Conservation (phyloP, 2,888 invertebrate genomes). For the Archips crataeganus region DNA sequence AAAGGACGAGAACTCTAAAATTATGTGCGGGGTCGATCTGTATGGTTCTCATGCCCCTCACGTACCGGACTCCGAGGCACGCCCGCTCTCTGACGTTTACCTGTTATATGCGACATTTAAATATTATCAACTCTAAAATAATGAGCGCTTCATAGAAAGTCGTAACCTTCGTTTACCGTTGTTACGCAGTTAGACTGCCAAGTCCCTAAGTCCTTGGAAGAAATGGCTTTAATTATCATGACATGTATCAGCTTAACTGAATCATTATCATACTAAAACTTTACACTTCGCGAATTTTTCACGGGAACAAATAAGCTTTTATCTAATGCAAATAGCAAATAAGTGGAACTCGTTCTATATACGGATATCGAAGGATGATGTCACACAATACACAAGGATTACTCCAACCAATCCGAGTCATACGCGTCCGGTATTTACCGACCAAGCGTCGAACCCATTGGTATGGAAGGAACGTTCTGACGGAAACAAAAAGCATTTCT, state of each 20-base stretch:
- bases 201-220: slow-evolving; percentile 7
- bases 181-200: slow-evolving; percentile 36
- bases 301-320: slow-evolving; percentile 36
- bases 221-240: slow-evolving; percentile 12
- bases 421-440: slow-evolving; percentile 64
- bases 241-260: slow-evolving; percentile 10
- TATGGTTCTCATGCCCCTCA: slow-evolving; percentile 80
- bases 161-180: slow-evolving; percentile 24
- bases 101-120: slow-evolving; percentile 73
- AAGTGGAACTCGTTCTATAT: slow-evolving; percentile 45
- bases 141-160: slow-evolving; percentile 74
- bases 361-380: slow-evolving; percentile 44
- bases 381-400: slow-evolving; percentile 39
- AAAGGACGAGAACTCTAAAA: slow-evolving; percentile 80
- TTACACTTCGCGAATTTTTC: slow-evolving; percentile 23
- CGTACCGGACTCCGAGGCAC: slow-evolving; percentile 64
- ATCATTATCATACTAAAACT: slow-evolving; percentile 18
- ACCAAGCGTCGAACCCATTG: slow-evolving; percentile 65
- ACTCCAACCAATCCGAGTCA: slow-evolving; percentile 46
- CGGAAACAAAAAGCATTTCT: slow-evolving; percentile 83
- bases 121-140: slow-evolving; percentile 79
- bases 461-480: slow-evolving; percentile 69
- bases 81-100: slow-evolving; percentile 66
- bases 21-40: slow-evolving; percentile 78
- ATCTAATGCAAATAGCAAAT: slow-evolving; percentile 46